Conservation (phyloP, 2,888 invertebrate species). For the Orgyia antiqua region DNA sequence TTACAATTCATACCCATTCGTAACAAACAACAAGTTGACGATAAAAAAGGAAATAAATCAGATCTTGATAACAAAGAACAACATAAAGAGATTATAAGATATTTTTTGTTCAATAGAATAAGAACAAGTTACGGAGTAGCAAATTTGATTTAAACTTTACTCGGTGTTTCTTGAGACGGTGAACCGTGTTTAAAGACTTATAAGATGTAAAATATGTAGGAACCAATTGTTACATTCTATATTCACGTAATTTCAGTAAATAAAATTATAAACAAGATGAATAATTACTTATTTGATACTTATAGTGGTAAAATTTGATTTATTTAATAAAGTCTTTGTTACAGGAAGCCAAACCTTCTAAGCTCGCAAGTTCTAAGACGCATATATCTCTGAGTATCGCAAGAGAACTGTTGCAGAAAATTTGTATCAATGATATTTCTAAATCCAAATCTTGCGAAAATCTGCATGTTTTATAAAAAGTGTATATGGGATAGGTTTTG, state of each 20-base stretch:
- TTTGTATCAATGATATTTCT: constrained; percentile 89
- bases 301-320: too few relatives aligned
- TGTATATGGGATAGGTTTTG: not conserved
- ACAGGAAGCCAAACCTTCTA: constrained; percentile 76
- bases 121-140: not conserved
- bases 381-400: constrained; percentile 89
- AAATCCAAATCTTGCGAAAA: constrained; percentile 94
- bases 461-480: constrained; percentile 86
- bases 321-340: too few relatives aligned
- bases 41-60: constrained; percentile 6
- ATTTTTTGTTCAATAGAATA: constrained; percentile 5
- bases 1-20: not conserved
- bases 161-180: too few relatives aligned
- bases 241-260: too few relatives aligned
- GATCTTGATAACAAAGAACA: constrained; percentile 6
- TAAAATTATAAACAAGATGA: too few relatives aligned
- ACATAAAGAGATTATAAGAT: constrained; percentile 5
- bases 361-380: constrained; percentile 87
- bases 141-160: constrained; percentile 1
- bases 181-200: too few relatives aligned
- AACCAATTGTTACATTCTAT: too few relatives aligned
- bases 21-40: not conserved
- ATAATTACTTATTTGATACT: too few relatives aligned
- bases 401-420: constrained; percentile 89
- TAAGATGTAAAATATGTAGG: too few relatives aligned